These are phyloP conservation scores for Apis cerana DNA, from an alignment of 1,140 invertebrate genomes.

Conservation along the genomic window DNA sequence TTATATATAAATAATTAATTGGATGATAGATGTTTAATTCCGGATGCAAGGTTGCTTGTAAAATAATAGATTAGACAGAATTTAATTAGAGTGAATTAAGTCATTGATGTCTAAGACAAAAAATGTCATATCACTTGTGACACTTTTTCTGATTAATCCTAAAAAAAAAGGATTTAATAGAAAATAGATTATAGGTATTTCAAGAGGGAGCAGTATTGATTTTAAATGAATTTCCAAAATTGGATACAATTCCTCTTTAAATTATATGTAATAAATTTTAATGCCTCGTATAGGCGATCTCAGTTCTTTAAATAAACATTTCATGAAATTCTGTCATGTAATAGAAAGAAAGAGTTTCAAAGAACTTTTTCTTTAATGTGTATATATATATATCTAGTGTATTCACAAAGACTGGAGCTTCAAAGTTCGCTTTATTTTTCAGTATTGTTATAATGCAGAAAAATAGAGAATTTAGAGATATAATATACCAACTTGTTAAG, in stretches of 20 bases:
- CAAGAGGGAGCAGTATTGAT: conserved; percentile 26
- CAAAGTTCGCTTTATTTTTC: conserved; percentile 21
- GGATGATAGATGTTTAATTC: conserved; percentile 70
- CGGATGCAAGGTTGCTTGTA: conserved; percentile 77
- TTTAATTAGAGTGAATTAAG: conserved; percentile 44
- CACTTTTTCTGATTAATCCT: conserved; percentile 39
- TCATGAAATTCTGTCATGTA: conserved; percentile 37
- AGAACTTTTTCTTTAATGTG: conserved; percentile 49
- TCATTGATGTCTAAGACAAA: conserved; percentile 40
- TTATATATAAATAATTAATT: conserved; percentile 68
- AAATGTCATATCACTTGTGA: conserved; percentile 51
- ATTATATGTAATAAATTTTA: conserved; percentile 42
- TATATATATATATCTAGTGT: conserved; percentile 38
- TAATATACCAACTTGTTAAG: conserved; percentile 14
- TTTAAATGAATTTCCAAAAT: conserved; percentile 40
- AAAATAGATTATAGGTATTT: conserved; percentile 5
- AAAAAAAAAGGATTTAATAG: conserved; percentile 26
- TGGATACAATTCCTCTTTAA: conserved; percentile 34
- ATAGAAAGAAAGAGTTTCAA: conserved; percentile 33
- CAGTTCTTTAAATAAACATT: conserved; percentile 41
- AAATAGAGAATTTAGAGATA: conserved; percentile 17
- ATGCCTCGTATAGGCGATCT: conserved; percentile 32
- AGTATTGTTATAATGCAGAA: conserved; percentile 28
- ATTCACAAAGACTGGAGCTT: conserved; percentile 30
- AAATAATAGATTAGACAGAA: conserved; percentile 62